Evolutionary conservation across 2,113 vertebrate species (phyloP).

Genomic region (Butorides virescens): DNA sequence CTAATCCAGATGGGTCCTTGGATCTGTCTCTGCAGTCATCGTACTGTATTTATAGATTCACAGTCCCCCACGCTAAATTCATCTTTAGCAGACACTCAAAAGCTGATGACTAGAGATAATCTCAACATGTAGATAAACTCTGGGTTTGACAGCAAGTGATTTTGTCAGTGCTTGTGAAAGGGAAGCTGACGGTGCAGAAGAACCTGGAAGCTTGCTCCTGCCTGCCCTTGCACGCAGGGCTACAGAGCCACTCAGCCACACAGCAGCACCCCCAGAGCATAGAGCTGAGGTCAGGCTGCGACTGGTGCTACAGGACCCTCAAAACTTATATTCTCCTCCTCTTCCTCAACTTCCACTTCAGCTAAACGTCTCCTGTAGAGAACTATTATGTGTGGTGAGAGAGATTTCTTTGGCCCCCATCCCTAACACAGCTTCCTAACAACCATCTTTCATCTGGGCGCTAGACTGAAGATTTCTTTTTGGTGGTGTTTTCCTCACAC

Average conservation of each 20-base stretch:
- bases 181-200: background rate
- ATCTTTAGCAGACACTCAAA: background rate
- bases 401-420: background rate
- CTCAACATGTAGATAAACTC: background rate
- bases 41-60: background rate
- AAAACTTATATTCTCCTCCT: background rate
- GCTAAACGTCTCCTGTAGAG: background rate
- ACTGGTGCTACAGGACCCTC: background rate
- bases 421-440: background rate
- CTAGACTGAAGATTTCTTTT: background rate
- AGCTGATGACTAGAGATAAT: background rate
- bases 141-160: background rate
- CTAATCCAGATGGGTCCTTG: background rate
- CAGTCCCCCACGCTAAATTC: fast-evolving
- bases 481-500: background rate
- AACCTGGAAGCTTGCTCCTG: background rate
- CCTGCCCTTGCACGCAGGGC: background rate
- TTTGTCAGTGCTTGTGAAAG: background rate
- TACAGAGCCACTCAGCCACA: background rate
- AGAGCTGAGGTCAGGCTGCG: background rate
- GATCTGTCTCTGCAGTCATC: background rate
- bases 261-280: fast-evolving
- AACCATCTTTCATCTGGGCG: background rate
- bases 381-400: background rate
- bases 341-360: background rate